Evolutionary conservation across 1,140 invertebrate genomes (phyloP), one percentile per base, ranked within the genome.

Genomic region (Zaprionus taronus): DNA sequence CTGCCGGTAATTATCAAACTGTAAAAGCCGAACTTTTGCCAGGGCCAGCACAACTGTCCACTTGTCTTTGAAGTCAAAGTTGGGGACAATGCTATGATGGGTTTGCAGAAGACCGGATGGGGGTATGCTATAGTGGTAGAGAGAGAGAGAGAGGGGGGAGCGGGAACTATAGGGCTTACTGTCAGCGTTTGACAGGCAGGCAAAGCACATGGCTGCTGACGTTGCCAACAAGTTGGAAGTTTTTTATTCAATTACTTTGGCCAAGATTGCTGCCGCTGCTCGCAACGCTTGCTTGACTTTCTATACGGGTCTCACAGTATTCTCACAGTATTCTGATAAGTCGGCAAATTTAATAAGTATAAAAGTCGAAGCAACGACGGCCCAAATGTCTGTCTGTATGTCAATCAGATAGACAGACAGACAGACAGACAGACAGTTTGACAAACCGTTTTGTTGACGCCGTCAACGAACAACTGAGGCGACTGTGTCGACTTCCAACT

Each of bases 1-100:
- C 6, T 95, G 94, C 72, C 91, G 92, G 92, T 93, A 84, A 90
- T 83, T 92, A 81, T 82, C 57, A 82, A 72, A 72, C 69, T 60
- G 14, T 12, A 58, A 36, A 26, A 62, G 17, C 44, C 58, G 34
- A 76, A 65, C 66, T 71, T 60, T 62, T 53, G 38, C 57, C 53
- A 24, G 55, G 61, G 20, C 58, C 61, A 58, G 49, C 60, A 41
- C 2, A 20, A 38, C 49, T 67, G 69, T 64, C 68, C 77, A 63
- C 17, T 68, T n/a, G 63, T 65, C 73, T 66, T 53, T 80, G 72
- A 76, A 53, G 49, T 70, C 5, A 12, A 47, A 14, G 24, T 28
- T 38, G 38, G 64, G 53, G 38, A 5, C 38, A 31, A 58, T 34
- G 38, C 14, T 28, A 22, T 24, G 22, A 64, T 53, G 34, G 61